Conservation (phyloP, 2,888 invertebrate species). For the Drosophila nr. medialis region DNA sequence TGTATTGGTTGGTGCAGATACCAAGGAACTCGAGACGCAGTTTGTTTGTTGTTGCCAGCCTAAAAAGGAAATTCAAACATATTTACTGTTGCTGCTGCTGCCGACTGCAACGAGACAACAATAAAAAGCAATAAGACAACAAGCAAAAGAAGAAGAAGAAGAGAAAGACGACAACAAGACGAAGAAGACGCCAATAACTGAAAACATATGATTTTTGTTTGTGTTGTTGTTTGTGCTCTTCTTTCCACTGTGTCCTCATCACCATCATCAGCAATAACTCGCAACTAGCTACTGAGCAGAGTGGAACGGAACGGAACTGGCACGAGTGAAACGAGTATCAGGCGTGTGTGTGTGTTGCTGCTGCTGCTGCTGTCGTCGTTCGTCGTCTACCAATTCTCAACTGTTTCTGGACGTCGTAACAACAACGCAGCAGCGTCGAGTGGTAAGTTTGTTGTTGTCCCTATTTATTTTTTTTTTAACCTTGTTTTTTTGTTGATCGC, state of each 20-base stretch:
- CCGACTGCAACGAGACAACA: constrained; percentile 54
- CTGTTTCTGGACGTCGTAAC: constrained; percentile 66
- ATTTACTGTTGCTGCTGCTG: constrained; percentile 71
- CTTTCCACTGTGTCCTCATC: constrained; percentile 20
- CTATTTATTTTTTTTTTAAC: constrained; percentile 26
- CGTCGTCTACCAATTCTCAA: constrained; percentile 47
- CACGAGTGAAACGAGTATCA: constrained; percentile 58
- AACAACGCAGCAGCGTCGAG: constrained; percentile 68
- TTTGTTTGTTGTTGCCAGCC: constrained; percentile 65
- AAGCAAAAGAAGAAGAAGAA: constrained; percentile 11
- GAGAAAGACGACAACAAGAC: constrained; percentile 33
- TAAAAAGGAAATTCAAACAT: constrained; percentile 24
- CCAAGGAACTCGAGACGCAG: constrained; percentile 60
- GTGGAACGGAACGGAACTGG: constrained; percentile 56
- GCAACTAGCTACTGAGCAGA: constrained; percentile 27
- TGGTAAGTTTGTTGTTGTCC: constrained; percentile 63
- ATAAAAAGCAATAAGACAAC: constrained; percentile 34
- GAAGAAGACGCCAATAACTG: constrained; percentile 58
- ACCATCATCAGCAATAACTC: constrained; percentile 27
- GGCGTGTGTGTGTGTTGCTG: constrained; percentile 41
- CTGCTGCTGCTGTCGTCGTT: constrained; percentile 39
- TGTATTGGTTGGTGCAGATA: constrained; percentile 30
- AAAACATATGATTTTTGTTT: constrained; percentile 82
- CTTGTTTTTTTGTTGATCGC: constrained; percentile 37
- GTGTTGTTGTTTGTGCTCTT: constrained; percentile 65